A percentile compares a stretch with the other conserved stretches of the same genome.
Evolutionary conservation across 2,797 vertebrate genomes (phyloP).

Genomic region (Perdix hodgsoniae): DNA sequence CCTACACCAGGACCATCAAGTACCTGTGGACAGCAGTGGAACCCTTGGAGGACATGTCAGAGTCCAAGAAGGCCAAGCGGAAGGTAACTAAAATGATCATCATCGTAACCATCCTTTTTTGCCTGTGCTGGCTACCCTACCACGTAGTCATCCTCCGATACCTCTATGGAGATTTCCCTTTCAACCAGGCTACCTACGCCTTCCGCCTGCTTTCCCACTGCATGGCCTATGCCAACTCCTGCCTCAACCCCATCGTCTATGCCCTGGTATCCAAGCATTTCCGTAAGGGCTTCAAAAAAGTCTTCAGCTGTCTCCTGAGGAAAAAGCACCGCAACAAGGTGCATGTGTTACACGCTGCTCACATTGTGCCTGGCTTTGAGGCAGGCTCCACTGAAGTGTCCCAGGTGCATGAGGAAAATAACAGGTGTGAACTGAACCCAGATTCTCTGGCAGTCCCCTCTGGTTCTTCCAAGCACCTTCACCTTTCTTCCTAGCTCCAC

Average conservation of each 20-base stretch:
- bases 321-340: constrained; percentile 86
- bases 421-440: constrained; percentile 80
- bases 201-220: constrained; percentile 91
- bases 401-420: constrained; percentile 84
- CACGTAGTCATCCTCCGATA: constrained; percentile 89
- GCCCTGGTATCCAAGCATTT: constrained; percentile 92
- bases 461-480: constrained; percentile 57
- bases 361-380: constrained; percentile 85
- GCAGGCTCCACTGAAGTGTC: constrained; percentile 86
- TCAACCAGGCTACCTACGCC: constrained; percentile 90
- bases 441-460: constrained; percentile 74
- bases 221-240: constrained; percentile 94
- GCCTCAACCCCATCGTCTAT: constrained; percentile 92
- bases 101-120: constrained; percentile 91
- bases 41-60: constrained; percentile 88
- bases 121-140: constrained; percentile 91
- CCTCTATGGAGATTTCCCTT: constrained; percentile 90
- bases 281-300: constrained; percentile 91
- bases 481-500: neutral
- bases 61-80: constrained; percentile 89
- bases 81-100: constrained; percentile 95
- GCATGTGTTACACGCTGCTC: constrained; percentile 77
- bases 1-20: constrained; percentile 91
- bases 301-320: constrained; percentile 90
- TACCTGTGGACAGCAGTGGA: constrained; percentile 91